Percentiles rank a stretch among this genome's conserved stretches.
These are phyloP conservation scores for Microctenopoma stevenorrisi DNA, from an alignment of 2,797 vertebrate genomes.

Conservation along the genomic window DNA sequence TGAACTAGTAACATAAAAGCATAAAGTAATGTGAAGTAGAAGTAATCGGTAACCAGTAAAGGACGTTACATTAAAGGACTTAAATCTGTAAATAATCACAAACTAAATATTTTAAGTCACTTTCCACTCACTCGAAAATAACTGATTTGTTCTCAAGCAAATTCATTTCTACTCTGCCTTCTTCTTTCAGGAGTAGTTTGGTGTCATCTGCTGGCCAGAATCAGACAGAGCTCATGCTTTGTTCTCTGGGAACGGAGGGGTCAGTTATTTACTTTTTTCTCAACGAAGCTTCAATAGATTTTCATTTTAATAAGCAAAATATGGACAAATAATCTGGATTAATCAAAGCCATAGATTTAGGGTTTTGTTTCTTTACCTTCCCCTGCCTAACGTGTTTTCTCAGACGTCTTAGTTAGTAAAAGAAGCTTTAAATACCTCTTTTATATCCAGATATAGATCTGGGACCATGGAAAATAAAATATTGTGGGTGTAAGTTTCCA, in stretches of 20 bases:
- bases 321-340: background rate
- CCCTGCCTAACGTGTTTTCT: no score
- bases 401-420: no score
- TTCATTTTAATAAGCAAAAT: background rate
- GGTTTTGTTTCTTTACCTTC: no score
- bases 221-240: slow-evolving; percentile 1
- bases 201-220: slow-evolving; percentile 66
- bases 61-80: background rate
- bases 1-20: background rate
- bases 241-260: background rate
- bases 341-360: background rate
- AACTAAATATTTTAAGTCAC: background rate
- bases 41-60: background rate
- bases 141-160: no score
- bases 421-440: no score
- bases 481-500: no score
- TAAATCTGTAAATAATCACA: background rate
- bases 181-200: slow-evolving; percentile 43
- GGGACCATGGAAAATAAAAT: no score
- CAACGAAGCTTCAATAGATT: background rate
- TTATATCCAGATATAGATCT: no score
- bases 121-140: no score
- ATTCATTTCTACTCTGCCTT: background rate
- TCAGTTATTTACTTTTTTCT: slow-evolving; percentile 4
- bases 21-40: background rate